Conservation (phyloP, 1,140 invertebrate genomes). For the Caerostris darwini region DNA sequence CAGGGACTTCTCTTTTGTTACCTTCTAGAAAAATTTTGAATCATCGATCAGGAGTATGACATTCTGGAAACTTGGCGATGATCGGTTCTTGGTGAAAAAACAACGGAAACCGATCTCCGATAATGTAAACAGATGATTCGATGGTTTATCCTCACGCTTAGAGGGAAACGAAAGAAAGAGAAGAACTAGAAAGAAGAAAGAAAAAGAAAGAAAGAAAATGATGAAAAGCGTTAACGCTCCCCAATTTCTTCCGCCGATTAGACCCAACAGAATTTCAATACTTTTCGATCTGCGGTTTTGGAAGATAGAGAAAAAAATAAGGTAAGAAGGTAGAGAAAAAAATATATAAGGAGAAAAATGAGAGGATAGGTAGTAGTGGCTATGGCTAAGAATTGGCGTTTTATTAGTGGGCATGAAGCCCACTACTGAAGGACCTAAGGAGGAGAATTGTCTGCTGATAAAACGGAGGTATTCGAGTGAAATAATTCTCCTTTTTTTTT, state of each 20-base stretch:
- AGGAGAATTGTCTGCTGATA: background rate
- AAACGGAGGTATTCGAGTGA: background rate
- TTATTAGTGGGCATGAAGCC: conserved; percentile 15
- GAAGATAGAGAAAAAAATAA: conserved; percentile 9
- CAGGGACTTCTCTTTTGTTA: conserved; percentile 18
- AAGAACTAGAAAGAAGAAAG: background rate
- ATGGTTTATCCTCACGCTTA: conserved; percentile 50
- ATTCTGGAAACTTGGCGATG: conserved; percentile 41
- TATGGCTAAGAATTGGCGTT: conserved; percentile 31
- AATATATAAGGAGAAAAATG: background rate
- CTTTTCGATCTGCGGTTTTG: conserved; percentile 67
- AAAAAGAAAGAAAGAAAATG: conserved; percentile 40
- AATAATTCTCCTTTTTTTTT: background rate
- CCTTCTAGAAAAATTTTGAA: conserved; percentile 49
- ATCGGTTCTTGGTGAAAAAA: conserved; percentile 49
- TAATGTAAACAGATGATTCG: conserved; percentile 71
- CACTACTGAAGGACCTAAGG: background rate
- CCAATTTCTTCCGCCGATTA: conserved; percentile 68
- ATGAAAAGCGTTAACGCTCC: conserved; percentile 63
- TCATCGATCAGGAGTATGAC: conserved; percentile 59
- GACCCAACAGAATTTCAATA: conserved; percentile 69
- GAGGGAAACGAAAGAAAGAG: background rate
- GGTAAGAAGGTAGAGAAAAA: background rate
- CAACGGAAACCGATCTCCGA: conserved; percentile 60
- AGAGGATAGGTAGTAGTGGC: background rate